A percentile compares a stretch with the other conserved stretches of the same genome.
Conservation (phyloP, 2,113 vertebrate genomes). For the Alouatta palliata region DNA sequence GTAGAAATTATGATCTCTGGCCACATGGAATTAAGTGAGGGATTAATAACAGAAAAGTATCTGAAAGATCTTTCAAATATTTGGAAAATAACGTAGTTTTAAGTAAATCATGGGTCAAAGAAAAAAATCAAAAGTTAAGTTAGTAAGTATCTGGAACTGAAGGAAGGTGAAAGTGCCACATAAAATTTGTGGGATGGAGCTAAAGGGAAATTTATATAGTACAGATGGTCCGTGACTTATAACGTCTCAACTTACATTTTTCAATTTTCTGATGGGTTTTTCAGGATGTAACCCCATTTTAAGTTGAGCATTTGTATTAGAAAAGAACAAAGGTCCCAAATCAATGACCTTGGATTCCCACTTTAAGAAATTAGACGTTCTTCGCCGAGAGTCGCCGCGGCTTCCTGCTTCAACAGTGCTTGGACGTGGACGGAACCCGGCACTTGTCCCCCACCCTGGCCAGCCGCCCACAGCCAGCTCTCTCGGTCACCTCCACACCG, state of each 20-base stretch:
- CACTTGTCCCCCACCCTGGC: too few relatives aligned
- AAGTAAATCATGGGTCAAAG: neutral
- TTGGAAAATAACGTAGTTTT: neutral
- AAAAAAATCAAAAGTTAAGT: neutral
- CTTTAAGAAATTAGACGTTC: neutral
- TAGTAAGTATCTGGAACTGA: neutral
- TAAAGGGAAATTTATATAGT: neutral
- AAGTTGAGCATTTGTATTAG: neutral
- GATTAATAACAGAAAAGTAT: neutral
- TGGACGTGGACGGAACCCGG: too few relatives aligned
- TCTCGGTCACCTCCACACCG: too few relatives aligned
- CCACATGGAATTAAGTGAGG: neutral
- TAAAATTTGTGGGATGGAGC: neutral
- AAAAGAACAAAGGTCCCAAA: neutral
- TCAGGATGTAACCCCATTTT: too few relatives aligned
- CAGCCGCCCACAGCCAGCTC: too few relatives aligned
- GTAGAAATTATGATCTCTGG: neutral
- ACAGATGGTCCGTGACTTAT: too few relatives aligned
- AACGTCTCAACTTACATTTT: too few relatives aligned
- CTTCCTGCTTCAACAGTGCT: too few relatives aligned
- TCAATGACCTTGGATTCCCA: neutral
- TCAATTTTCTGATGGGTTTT: too few relatives aligned
- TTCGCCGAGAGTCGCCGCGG: too few relatives aligned
- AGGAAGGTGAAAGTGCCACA: neutral
- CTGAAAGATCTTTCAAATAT: conserved; percentile 2